These are phyloP conservation scores for Drosophila suboccidentalis DNA, from an alignment of 2,888 invertebrate genomes.

Conservation along the genomic window DNA sequence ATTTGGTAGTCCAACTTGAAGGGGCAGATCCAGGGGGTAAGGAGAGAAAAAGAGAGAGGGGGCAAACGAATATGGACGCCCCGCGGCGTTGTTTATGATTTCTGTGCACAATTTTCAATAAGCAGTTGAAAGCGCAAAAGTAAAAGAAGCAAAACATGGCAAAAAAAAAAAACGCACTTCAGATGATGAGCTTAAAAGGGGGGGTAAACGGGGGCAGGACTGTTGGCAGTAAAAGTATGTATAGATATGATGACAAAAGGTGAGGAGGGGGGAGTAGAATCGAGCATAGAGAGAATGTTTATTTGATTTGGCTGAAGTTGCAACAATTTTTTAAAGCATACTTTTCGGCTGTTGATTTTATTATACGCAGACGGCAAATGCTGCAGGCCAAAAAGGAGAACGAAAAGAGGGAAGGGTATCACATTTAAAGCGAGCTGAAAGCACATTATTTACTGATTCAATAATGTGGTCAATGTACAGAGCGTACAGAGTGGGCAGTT, in stretches of 20 bases:
- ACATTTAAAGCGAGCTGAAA: constrained; percentile 38
- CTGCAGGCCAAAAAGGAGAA: constrained; percentile 5
- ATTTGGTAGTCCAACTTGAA: constrained; percentile 7
- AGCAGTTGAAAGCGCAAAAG: constrained; percentile 60
- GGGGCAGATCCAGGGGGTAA: neutral
- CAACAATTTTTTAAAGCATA: constrained; percentile 58
- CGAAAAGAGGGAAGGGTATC: neutral
- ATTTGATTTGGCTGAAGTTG: constrained; percentile 64
- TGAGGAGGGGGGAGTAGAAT: neutral
- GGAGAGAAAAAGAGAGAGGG: neutral
- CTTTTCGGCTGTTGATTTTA: constrained; percentile 62
- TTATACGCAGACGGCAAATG: constrained; percentile 44
- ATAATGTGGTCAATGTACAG: constrained; percentile 62
- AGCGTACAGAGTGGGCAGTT: neutral
- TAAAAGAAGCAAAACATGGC: constrained; percentile 15
- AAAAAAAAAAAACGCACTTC: constrained; percentile 25
- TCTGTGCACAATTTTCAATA: constrained; percentile 76
- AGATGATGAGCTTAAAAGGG: constrained; percentile 29
- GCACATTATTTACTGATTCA: constrained; percentile 70
- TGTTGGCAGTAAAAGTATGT: constrained; percentile 5
- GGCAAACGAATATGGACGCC: constrained; percentile 60
- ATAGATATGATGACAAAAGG: constrained; percentile 1
- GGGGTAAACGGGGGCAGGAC: neutral
- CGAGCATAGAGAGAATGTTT: constrained; percentile 25
- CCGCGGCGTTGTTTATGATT: constrained; percentile 77